Evolutionary conservation across 1,140 invertebrate species (phyloP).

Genomic region (Epicauta chinensis): DNA sequence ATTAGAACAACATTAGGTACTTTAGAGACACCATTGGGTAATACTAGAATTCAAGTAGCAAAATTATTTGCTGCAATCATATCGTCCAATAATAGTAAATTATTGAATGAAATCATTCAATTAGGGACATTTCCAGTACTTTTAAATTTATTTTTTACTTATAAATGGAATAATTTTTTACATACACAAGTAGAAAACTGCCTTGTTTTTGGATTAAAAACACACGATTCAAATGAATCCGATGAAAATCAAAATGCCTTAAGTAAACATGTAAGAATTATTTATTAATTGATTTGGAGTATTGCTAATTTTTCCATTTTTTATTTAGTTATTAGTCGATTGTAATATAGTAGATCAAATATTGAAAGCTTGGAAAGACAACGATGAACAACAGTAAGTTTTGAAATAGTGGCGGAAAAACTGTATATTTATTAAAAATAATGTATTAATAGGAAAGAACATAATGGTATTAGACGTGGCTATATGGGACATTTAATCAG

Average conservation of each 20-base stretch:
- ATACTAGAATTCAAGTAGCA: slow-evolving; percentile 67
- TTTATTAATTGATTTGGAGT: too few relatives aligned
- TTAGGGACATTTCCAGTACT: slow-evolving; percentile 47
- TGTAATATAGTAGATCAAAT: slow-evolving; percentile 48
- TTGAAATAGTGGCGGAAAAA: slow-evolving; percentile 3
- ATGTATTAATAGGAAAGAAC: slow-evolving; percentile 29
- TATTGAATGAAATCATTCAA: slow-evolving; percentile 46
- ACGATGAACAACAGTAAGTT: slow-evolving; percentile 48
- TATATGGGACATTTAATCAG: slow-evolving; percentile 51
- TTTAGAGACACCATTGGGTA: slow-evolving; percentile 68
- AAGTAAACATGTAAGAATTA: slow-evolving; percentile 49
- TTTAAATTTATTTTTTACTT: slow-evolving; percentile 78
- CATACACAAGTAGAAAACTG: slow-evolving; percentile 77
- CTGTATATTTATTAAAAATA: slow-evolving; percentile 17
- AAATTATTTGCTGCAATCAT: slow-evolving; percentile 66
- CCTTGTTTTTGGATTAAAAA: slow-evolving; percentile 59
- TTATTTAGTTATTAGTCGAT: slow-evolving; percentile 46
- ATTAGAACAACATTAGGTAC: slow-evolving; percentile 59
- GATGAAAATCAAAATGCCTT: slow-evolving; percentile 45
- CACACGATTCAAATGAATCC: slow-evolving; percentile 23
- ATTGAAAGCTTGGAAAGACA: slow-evolving; percentile 49
- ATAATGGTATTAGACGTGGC: slow-evolving; percentile 40
- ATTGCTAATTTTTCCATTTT: slow-evolving; percentile 10
- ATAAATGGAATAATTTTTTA: slow-evolving; percentile 83
- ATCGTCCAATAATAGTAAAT: slow-evolving; percentile 55